Evolutionary conservation across 2,888 invertebrate species (phyloP), one percentile per base, ranked within the genome.

Genomic region (Strigamia maritima): DNA sequence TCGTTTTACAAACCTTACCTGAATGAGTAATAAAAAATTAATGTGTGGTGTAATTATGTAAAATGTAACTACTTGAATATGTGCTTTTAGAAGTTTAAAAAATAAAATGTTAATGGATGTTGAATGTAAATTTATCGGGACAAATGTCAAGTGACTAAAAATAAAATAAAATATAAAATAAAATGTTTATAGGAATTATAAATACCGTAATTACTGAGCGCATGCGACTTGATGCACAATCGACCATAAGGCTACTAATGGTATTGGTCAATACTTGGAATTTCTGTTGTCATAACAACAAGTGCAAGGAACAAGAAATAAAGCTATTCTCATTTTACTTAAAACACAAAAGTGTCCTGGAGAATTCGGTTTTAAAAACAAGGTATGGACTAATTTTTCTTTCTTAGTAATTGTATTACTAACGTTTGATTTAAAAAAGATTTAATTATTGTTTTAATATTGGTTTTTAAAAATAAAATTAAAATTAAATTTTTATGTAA

Each of bases 271-370:
- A 70, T 70, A 70, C 28, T 26, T 24, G 70, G 8, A 70, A 28
- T 70, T 12, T 70, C 28, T 70, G 70, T 70, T 70, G 70, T 70
- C 70, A 70, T 28, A 70, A 70, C 70, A 70, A 70, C 70, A 16
- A 26, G 70, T 19, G 26, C 28, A 16, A 26, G 24, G 70, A n/a
- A 70, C 26, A 70, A 70, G 28, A 28, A 10, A 70, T 70, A 70
- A 65, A 70, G 28, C 28, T 70, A 16, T 26, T 26, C 14, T 8
- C 19, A n/a, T 19, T 19, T 70, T 70, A 28, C 8, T 28, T 28
- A 16, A 70, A 70, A n/a, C n/a, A n/a, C n/a, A 54, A 54, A 54
- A 54, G 19, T 44, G 16, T 12, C 19, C 54, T 54, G 54, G 19
- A n/a, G 54, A 19, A 19, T 16, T n/a, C 14, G 44, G 4, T 44